Evolutionary conservation across 2,797 vertebrate genomes (phyloP), one percentile per base, ranked within the genome.

Genomic region (Rhabdomys pumilio): DNA sequence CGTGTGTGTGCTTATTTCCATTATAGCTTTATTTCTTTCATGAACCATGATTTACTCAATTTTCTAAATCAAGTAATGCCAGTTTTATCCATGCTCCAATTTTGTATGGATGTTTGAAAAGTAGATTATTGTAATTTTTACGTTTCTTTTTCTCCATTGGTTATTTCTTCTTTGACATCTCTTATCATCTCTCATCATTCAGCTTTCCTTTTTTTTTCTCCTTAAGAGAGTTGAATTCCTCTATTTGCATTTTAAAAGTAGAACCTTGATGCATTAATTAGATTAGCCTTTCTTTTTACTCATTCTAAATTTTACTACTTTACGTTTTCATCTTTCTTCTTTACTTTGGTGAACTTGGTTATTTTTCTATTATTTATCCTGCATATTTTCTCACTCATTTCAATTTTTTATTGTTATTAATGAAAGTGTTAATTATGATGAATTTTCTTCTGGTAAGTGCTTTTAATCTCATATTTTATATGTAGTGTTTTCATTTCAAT

Each of bases 231-330:
- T 11, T 73, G 47, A 50, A 20, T 38, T 84, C 88, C 61, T 94
- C 29, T 79, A 90, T 63, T 96, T 83, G 26, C 7, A 83, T 63
- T 76, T 95, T 87, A 86, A 59, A 94, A 41, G 53, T 24, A 63
- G 11, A 38, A 50, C 38, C 80, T 88, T 91, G 57, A 65, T 83
- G 53, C 47, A 69, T 47, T 41, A 20, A 84, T 81, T 76, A 75
- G 29, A 72, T 53, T 20, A 82, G 29, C 65, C 15, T 22, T 77
- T 47, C 50, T 81, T 89, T 65, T 85, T 73, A 26, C 15, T 38
- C 76, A n/a, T 81, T 85, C 57, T 88, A 13, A 61, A 61, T 19
- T 13, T 91, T 20, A 89, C 85, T 80, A 72, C 85, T 63, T 86
- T 81, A 55, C 38, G n/a, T 81, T 67, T 94, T 93, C 11, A 72